Evolutionary conservation across 2,113 vertebrate species (phyloP).

Genomic region (Ictalurus punctatus): DNA sequence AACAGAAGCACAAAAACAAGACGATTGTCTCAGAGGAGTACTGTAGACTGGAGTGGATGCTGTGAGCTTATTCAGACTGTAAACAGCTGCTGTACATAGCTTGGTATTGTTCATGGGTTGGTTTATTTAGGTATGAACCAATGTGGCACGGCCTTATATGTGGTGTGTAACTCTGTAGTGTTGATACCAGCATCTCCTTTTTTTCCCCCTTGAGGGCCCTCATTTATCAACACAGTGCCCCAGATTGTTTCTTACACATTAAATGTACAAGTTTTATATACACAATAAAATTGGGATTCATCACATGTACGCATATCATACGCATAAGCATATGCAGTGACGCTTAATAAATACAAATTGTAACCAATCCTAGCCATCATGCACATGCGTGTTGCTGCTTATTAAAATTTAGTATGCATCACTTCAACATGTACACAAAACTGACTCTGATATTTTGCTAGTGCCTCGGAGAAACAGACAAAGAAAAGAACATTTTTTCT

Average conservation of each 20-base stretch:
- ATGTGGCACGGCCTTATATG: neutral
- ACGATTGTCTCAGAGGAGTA: constrained; percentile 3
- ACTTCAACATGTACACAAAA: neutral
- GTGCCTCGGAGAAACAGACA: neutral
- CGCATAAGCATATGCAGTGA: neutral
- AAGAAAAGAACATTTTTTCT: neutral
- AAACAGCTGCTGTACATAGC: neutral
- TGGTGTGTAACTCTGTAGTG: neutral
- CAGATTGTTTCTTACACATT: neutral
- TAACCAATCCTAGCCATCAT: neutral
- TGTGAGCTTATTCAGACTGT: constrained; percentile 1
- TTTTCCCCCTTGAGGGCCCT: neutral
- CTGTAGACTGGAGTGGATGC: neutral
- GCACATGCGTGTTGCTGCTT: neutral
- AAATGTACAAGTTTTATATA: neutral
- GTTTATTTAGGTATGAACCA: neutral
- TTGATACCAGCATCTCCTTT: neutral
- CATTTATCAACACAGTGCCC: neutral
- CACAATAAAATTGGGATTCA: neutral
- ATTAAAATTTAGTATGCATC: neutral
- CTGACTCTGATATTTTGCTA: neutral
- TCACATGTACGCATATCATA: neutral
- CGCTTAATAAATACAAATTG: neutral
- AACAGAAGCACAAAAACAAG: constrained; percentile 22
- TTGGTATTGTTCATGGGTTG: neutral